Conservation (phyloP, 1,140 invertebrate genomes). For the Drosophila auraria region DNA sequence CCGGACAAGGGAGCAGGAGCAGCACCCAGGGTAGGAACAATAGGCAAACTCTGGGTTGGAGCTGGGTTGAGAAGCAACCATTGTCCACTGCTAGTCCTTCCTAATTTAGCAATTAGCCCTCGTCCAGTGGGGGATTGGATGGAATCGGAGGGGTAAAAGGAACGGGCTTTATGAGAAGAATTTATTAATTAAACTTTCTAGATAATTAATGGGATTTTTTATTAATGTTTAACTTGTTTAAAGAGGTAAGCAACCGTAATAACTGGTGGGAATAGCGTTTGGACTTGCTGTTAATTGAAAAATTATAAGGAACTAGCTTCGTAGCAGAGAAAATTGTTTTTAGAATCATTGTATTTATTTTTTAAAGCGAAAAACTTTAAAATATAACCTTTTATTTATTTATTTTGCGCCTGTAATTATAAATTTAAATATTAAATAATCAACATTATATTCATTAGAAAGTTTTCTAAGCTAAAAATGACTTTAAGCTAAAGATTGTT, state of each 20-base stretch:
- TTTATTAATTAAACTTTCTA: background rate
- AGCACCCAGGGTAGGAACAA: background rate
- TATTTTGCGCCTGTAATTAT: too few relatives aligned
- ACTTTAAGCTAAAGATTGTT: too few relatives aligned
- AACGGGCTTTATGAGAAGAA: background rate
- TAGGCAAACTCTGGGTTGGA: background rate
- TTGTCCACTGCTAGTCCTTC: slow-evolving; percentile 6
- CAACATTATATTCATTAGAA: background rate
- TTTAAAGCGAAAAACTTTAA: too few relatives aligned
- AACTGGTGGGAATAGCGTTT: background rate
- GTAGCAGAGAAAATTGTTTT: too few relatives aligned
- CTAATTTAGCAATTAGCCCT: slow-evolving; percentile 12
- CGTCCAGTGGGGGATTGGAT: background rate
- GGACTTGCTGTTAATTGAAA: too few relatives aligned
- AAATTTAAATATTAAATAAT: too few relatives aligned
- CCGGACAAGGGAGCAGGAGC: background rate
- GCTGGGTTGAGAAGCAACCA: background rate
- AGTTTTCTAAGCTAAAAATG: too few relatives aligned
- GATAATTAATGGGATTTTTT: background rate
- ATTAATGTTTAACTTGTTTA: too few relatives aligned
- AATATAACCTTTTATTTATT: background rate
- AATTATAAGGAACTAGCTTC: too few relatives aligned
- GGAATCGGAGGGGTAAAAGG: background rate
- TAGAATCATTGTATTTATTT: too few relatives aligned
- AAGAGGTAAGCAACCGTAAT: too few relatives aligned